These are phyloP conservation scores for Hymenopus coronatus DNA, from an alignment of 2,888 invertebrate species.

Conservation along the genomic window DNA sequence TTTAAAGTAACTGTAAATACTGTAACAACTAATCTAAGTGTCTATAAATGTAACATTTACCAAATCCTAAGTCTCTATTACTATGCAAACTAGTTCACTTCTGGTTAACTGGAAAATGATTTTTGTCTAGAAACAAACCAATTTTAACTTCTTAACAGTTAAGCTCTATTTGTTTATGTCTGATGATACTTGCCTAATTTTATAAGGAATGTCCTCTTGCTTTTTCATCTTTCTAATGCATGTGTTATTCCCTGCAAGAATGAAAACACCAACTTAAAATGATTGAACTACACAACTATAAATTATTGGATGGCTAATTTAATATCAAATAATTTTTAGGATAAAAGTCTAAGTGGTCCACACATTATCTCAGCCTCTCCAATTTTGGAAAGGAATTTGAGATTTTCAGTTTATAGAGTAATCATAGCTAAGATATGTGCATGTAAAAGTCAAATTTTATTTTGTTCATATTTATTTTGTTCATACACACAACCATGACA, in stretches of 20 bases:
- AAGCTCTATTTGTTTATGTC: background rate
- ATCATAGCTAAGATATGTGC: background rate
- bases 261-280: no score
- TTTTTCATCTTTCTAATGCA: no score
- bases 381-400: background rate
- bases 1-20: background rate
- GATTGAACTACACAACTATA: no score
- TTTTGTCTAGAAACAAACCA: background rate
- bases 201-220: background rate
- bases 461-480: background rate
- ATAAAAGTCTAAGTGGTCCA: no score
- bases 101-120: background rate
- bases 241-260: no score
- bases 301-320: no score
- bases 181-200: background rate
- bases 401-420: background rate
- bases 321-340: no score
- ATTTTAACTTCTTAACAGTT: background rate
- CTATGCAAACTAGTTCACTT: background rate
- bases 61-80: background rate
- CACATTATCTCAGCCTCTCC: no score
- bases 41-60: background rate
- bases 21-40: background rate
- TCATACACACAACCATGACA: background rate
- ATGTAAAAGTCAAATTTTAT: background rate